A percentile compares a stretch with the other conserved stretches of the same genome.
These are phyloP conservation scores for Diarsia mendica DNA, from an alignment of 2,888 invertebrate genomes.

Conservation along the genomic window DNA sequence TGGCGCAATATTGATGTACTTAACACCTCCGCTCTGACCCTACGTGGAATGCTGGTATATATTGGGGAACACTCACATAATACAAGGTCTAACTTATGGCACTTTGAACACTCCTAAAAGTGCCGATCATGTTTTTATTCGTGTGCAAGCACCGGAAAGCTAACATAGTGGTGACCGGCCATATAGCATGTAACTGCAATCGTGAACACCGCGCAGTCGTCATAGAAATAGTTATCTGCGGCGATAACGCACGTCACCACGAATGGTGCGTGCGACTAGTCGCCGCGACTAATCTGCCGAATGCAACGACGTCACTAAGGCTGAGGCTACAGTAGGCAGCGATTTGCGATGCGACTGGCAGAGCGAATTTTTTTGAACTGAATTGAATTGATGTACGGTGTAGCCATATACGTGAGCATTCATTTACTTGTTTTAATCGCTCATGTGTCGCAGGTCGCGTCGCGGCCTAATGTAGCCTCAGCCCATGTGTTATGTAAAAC, in stretches of 20 bases:
- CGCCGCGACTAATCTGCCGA: constrained; percentile 22
- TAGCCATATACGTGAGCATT: too few relatives aligned
- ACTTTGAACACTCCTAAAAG: not conserved
- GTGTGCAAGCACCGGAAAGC: not conserved
- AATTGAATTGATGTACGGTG: too few relatives aligned
- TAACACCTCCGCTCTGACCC: not conserved
- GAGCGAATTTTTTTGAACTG: too few relatives aligned
- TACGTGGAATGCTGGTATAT: not conserved
- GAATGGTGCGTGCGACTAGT: constrained; percentile 27
- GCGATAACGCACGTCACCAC: constrained; percentile 27
- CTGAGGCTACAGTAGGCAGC: too few relatives aligned
- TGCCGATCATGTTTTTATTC: constrained; percentile 11
- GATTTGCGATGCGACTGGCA: too few relatives aligned
- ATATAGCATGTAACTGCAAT: constrained; percentile 6
- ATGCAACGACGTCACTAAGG: constrained; percentile 4
- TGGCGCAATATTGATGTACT: not conserved
- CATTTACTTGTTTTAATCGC: too few relatives aligned
- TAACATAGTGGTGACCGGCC: not conserved
- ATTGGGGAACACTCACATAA: not conserved
- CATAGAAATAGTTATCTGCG: constrained; percentile 50
- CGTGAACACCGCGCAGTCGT: constrained; percentile 15
- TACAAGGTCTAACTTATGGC: not conserved
- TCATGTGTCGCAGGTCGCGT: too few relatives aligned
- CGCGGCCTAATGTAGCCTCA: too few relatives aligned
- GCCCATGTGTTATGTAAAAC: constrained; percentile 29